Conservation (phyloP, 2,888 invertebrate species). For the Campoletis raptor region DNA sequence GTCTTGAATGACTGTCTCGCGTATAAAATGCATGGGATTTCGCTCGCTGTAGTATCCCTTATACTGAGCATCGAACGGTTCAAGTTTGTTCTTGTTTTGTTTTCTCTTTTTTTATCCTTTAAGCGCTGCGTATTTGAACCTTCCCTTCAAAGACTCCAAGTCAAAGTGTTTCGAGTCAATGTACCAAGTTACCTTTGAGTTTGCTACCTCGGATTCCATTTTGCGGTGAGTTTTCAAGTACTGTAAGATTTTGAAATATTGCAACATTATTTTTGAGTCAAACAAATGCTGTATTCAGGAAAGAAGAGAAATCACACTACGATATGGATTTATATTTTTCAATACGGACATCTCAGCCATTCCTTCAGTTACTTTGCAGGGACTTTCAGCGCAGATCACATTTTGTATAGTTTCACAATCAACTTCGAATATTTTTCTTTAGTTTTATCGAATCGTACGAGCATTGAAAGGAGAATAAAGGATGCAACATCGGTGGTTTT, state of each 20-base stretch:
- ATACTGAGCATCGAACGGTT: conserved; percentile 10
- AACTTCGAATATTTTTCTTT: conserved; percentile 26
- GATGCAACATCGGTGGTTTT: conserved; percentile 6
- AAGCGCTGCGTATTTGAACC: conserved; percentile 35
- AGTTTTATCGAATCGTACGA: conserved; percentile 39
- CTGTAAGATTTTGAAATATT: conserved; percentile 4
- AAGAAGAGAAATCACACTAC: neutral
- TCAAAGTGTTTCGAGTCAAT: conserved; percentile 72
- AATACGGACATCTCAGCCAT: neutral
- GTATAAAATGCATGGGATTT: conserved; percentile 84
- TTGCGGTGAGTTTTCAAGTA: neutral
- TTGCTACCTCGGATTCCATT: conserved; percentile 11
- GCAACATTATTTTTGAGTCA: conserved; percentile 65
- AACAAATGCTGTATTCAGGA: neutral
- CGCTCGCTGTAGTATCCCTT: conserved; percentile 74
- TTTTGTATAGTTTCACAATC: conserved; percentile 22
- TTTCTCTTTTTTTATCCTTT: conserved; percentile 1
- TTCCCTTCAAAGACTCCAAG: conserved; percentile 17
- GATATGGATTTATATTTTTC: neutral
- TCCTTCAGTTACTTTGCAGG: conserved; percentile 66
- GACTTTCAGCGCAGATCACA: conserved; percentile 64
- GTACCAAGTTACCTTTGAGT: conserved; percentile 80
- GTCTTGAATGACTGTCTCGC: conserved; percentile 79
- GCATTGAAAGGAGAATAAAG: conserved; percentile 67
- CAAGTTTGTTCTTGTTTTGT: neutral